Evolutionary conservation across 92 coral and sea anemone species (phyloP).

Genomic region (Parazoanthus swiftii): DNA sequence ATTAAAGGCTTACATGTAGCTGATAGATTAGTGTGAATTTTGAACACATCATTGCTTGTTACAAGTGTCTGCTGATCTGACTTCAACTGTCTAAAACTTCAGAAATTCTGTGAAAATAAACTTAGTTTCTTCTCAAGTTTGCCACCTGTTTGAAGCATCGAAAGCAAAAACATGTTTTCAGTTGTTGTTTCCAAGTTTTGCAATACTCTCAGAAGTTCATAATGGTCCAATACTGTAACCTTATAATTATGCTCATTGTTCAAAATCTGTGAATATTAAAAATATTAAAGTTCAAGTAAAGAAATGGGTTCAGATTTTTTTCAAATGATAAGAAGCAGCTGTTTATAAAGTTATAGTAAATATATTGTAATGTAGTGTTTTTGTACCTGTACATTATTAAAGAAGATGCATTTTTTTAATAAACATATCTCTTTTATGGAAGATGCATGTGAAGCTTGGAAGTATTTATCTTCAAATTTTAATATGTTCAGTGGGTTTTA

Average conservation of each 20-base stretch:
- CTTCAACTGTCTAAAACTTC: background rate
- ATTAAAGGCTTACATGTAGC: too few relatives aligned
- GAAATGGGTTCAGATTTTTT: background rate
- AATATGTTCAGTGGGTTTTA: background rate
- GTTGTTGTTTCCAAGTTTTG: background rate
- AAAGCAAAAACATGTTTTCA: background rate
- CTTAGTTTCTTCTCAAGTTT: background rate
- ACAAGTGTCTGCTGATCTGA: background rate
- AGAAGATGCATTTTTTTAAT: background rate
- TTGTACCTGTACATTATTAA: background rate
- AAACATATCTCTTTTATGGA: background rate
- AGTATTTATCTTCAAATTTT: conserved; percentile 7
- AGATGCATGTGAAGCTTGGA: background rate
- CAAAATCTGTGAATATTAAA: background rate
- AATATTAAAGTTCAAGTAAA: background rate
- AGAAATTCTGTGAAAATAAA: background rate
- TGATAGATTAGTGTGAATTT: background rate
- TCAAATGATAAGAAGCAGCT: background rate
- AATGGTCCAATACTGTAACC: background rate
- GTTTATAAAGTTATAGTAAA: too few relatives aligned
- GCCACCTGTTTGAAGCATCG: background rate
- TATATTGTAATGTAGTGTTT: too few relatives aligned
- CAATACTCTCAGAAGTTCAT: background rate
- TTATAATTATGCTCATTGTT: background rate
- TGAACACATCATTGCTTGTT: background rate